A percentile compares a stretch with the other conserved stretches of the same genome.
Conservation (phyloP, 2,113 vertebrate species). For the Phocoena phocoena region DNA sequence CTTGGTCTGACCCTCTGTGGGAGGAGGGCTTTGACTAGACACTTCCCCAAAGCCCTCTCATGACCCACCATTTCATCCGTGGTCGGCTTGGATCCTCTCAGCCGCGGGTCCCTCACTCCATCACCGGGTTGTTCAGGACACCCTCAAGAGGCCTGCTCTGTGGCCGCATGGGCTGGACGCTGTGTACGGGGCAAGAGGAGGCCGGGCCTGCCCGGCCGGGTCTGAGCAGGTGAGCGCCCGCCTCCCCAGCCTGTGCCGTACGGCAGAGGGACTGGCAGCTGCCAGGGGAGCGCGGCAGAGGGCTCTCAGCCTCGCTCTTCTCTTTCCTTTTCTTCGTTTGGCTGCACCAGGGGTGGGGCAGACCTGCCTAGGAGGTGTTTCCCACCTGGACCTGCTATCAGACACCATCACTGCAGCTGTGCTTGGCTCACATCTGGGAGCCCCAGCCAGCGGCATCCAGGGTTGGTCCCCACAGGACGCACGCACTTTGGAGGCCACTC, state of each 20-base stretch:
- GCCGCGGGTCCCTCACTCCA: too few species aligned
- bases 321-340: not conserved
- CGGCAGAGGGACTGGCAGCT: too few species aligned
- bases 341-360: not conserved
- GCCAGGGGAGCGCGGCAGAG: not conserved
- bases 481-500: not conserved
- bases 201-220: not conserved
- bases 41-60: not conserved
- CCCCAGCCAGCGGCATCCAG: not conserved
- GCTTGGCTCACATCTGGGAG: conserved; percentile 16
- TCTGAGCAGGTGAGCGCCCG: not conserved
- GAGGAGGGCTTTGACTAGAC: not conserved
- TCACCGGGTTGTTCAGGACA: not conserved
- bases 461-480: conserved; percentile 4
- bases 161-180: not conserved
- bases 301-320: fast-evolving
- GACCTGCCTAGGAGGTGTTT: not conserved
- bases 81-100: too few species aligned
- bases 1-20: not conserved
- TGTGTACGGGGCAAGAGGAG: not conserved
- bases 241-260: fast-evolving
- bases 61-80: too few species aligned
- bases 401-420: not conserved
- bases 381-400: not conserved
- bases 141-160: not conserved